Base-by-base conservation (phyloP, 2,113 vertebrate species). In the Lepidothrix coronata region DNA sequence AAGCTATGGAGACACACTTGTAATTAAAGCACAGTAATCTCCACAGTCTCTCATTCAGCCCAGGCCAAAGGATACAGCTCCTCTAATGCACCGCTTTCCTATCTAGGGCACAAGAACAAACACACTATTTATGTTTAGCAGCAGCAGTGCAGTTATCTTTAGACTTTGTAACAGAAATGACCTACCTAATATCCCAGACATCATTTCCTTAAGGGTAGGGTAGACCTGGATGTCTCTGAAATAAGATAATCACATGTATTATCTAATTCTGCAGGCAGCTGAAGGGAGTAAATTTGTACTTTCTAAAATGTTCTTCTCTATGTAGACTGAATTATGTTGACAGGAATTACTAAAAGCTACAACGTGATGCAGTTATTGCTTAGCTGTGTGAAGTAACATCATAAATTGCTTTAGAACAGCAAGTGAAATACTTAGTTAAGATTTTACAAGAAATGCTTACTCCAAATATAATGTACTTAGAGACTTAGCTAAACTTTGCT, bases 401-500 rank as follows among this genome's bases (percentile, higher is more conserved):
- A 37, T 28, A 77, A 79, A 90, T 63, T 8, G 2, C 19, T 94
- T 92, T 58, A 92, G 65, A 88, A 52, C 22, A 55, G 74, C 71
- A 73, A 95, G 46, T 71, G 43, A 90, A 90, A 80, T 43, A 74
- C 14, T 73, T 58, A 70, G 88, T 73, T 83, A 80, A 91, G 55
- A 74, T 89, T 88, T 85, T 54, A 88, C 62, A 87, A 70, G 58
- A 95, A 87, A 81, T 85, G 44, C 84, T 82, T 92, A 61, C 66
- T 93, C 87, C 65, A 81, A 89, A 52, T 84, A 48, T 84, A 89
- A 83, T 4, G 27, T 82, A 85, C 84, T 95, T 85, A 65, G 44
- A 83, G 67, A 71, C 41, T 93, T 63, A 48, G 65, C 86, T 87
- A 71, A 95, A 95, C 80, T 92, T 91, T 62, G 43, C 58, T 80